Percentiles rank a stretch among this genome's conserved stretches.
phyloP scores from a whole-genome alignment of 1,140 invertebrate genomes.

The Calliopsis andreniformis region DNA sequence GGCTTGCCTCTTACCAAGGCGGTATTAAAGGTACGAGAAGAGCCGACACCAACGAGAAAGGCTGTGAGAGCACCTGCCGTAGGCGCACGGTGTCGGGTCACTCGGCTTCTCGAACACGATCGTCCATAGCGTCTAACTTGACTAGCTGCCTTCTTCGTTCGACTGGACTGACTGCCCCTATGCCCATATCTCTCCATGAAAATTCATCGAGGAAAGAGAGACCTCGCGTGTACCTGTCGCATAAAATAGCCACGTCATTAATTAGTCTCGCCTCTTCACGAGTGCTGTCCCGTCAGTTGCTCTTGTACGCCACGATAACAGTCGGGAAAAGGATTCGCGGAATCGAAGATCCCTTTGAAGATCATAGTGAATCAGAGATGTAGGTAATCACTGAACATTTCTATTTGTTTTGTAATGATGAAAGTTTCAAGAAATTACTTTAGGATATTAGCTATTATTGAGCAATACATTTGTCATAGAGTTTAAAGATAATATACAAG shows the following conservation, averaged over 20 bases:
- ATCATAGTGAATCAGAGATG: no score
- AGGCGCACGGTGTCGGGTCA: conserved; percentile 58
- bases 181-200: conserved; percentile 65
- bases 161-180: conserved; percentile 55
- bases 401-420: background rate
- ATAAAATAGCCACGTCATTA: conserved; percentile 61
- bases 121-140: conserved; percentile 58
- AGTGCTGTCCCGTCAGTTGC: background rate
- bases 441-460: background rate
- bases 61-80: conserved; percentile 66
- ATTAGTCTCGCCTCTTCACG: conserved; percentile 16
- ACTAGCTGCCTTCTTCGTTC: conserved; percentile 30
- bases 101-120: conserved; percentile 53
- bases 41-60: conserved; percentile 63
- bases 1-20: conserved; percentile 59
- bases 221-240: conserved; percentile 55
- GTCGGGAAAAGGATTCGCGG: conserved; percentile 33
- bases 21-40: conserved; percentile 64
- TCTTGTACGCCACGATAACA: conserved; percentile 37
- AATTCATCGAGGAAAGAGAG: conserved; percentile 61
- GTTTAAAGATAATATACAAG: no score
- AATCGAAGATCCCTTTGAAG: background rate
- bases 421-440: background rate
- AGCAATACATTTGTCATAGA: no score
- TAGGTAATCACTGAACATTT: background rate